Conservation (phyloP, 2,888 invertebrate genomes). For the Tetragonula carbonaria region DNA sequence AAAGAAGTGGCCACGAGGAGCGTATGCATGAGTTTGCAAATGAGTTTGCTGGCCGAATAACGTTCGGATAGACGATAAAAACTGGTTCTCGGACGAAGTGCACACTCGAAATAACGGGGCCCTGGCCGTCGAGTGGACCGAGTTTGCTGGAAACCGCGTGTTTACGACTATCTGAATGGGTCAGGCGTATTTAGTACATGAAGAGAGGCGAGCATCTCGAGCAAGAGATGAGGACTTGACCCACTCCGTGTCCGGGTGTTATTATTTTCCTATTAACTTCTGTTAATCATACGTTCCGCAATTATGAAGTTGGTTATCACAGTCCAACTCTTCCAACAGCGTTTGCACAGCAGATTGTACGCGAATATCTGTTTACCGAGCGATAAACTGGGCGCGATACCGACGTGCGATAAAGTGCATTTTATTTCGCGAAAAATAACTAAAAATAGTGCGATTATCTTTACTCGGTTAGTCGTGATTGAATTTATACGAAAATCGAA, state of each 20-base stretch:
- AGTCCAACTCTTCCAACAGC: background rate
- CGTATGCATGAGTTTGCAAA: constrained; percentile 48
- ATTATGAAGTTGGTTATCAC: too few species aligned
- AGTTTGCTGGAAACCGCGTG: constrained; percentile 30
- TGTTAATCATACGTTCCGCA: background rate
- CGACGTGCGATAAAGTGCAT: background rate
- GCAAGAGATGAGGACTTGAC: constrained; percentile 34
- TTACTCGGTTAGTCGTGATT: too few species aligned
- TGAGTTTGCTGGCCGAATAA: constrained; percentile 58
- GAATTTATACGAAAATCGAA: too few species aligned
- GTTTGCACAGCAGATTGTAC: background rate
- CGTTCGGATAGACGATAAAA: constrained; percentile 69
- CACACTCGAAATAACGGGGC: constrained; percentile 69
- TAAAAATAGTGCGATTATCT: too few species aligned
- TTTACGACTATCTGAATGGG: constrained; percentile 55
- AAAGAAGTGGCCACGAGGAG: background rate
- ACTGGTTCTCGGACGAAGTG: constrained; percentile 69
- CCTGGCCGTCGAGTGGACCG: constrained; percentile 36
- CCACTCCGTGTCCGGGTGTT: constrained; percentile 36
- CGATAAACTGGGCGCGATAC: background rate
- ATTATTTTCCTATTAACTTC: background rate
- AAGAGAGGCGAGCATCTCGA: constrained; percentile 18
- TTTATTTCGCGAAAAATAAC: background rate
- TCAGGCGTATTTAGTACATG: constrained; percentile 16
- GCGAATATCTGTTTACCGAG: background rate